These are phyloP conservation scores for Callinectes sapidus DNA, from an alignment of 2,888 invertebrate genomes.

Conservation along the genomic window DNA sequence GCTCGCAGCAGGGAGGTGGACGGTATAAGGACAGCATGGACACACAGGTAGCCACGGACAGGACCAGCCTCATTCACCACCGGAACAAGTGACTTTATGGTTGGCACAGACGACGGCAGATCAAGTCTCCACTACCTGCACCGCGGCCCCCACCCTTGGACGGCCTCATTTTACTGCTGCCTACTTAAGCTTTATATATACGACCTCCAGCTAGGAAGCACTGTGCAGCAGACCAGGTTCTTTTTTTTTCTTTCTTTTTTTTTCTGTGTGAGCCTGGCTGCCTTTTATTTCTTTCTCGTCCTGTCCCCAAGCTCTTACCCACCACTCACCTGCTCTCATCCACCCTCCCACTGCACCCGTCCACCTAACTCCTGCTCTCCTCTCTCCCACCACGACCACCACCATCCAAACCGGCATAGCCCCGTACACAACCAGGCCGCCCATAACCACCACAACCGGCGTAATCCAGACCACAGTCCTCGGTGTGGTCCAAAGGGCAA, in stretches of 20 bases:
- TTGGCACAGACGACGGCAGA: conserved; percentile 24
- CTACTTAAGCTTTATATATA: conserved; percentile 27
- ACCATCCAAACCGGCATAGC: conserved; percentile 12
- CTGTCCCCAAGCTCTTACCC: not conserved
- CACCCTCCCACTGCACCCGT: not conserved
- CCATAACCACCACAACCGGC: not conserved
- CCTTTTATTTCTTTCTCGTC: not conserved
- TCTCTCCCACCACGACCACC: not conserved
- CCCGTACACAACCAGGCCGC: not conserved
- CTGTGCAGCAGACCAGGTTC: not conserved
- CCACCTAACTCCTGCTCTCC: not conserved
- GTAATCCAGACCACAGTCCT: conserved; percentile 23
- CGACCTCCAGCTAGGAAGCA: not conserved
- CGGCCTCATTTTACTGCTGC: conserved; percentile 25
- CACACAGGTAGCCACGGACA: not conserved
- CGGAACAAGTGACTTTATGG: not conserved
- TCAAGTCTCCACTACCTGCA: conserved; percentile 21
- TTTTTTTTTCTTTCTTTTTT: not conserved
- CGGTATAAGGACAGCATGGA: not conserved
- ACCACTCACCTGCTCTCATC: not conserved
- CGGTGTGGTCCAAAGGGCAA: not conserved
- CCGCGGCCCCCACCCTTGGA: not conserved
- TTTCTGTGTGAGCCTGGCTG: not conserved
- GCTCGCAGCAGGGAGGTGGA: not conserved
- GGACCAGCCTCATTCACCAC: conserved; percentile 1